phyloP scores from a whole-genome alignment of 2,113 vertebrate species.

The Bostrychus sinensis region DNA sequence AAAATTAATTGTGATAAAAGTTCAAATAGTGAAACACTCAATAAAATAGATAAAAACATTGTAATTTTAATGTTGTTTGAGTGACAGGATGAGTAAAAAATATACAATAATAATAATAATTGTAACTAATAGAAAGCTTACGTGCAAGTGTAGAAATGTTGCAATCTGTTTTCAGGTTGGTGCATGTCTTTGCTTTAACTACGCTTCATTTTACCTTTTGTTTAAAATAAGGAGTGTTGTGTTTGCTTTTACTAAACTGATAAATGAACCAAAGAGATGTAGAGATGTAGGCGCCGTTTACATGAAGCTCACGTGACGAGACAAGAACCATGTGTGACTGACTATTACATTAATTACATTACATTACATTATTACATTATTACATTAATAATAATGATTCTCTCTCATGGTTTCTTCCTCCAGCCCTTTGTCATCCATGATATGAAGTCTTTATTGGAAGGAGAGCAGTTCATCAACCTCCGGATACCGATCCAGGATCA shows the following conservation, averaged over 20 bases:
- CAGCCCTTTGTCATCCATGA: constrained; percentile 98
- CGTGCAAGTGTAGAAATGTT: constrained; percentile 25
- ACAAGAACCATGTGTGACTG: neutral
- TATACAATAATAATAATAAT: neutral
- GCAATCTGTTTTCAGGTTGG: constrained; percentile 36
- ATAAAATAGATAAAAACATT: too few species aligned
- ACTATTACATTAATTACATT: neutral
- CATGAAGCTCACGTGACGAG: neutral
- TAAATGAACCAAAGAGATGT: too few species aligned
- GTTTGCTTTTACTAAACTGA: constrained; percentile 27
- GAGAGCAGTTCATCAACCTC: constrained; percentile 93
- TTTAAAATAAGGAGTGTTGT: constrained; percentile 16
- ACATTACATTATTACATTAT: too few species aligned
- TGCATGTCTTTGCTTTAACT: constrained; percentile 40
- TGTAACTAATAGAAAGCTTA: neutral
- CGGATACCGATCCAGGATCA: constrained; percentile 79
- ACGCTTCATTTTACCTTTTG: constrained; percentile 42
- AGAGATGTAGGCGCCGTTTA: too few species aligned
- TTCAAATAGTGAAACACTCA: too few species aligned
- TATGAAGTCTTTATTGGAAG: constrained; percentile 96
- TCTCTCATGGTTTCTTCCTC: neutral
- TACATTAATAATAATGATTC: neutral
- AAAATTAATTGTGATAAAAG: too few species aligned
- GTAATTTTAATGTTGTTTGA: too few species aligned
- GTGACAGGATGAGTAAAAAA: too few species aligned